Percentiles rank a stretch among this genome's conserved stretches.
phyloP scores from a whole-genome alignment of 1,140 invertebrate species.

The Diabrotica virgifera region DNA sequence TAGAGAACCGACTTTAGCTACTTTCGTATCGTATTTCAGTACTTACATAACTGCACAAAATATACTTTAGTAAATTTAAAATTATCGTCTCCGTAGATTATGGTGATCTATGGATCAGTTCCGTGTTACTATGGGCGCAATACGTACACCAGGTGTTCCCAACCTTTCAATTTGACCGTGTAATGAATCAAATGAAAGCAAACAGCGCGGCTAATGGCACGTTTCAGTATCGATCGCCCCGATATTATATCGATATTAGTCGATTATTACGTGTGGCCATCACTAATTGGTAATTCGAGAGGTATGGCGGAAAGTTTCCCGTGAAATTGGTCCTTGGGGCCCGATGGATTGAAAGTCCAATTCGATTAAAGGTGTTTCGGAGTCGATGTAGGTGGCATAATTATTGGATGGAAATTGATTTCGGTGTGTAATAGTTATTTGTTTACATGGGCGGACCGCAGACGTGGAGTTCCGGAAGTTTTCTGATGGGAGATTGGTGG shows the following conservation, averaged over 20 bases:
- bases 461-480: background rate
- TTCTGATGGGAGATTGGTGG: background rate
- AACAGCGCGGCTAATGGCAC: constrained; percentile 21
- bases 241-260: constrained; percentile 29
- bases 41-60: too few species aligned
- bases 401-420: constrained; percentile 23
- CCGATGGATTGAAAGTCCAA: constrained; percentile 6
- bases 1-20: too few species aligned
- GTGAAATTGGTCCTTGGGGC: constrained; percentile 13
- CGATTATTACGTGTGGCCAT: constrained; percentile 23
- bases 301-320: constrained; percentile 9
- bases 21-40: too few species aligned
- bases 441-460: constrained; percentile 15
- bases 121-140: too few species aligned
- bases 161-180: constrained; percentile 18
- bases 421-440: constrained; percentile 26
- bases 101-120: too few species aligned
- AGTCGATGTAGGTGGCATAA: constrained; percentile 25
- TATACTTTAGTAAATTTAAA: too few species aligned
- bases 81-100: too few species aligned
- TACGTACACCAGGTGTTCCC: background rate
- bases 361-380: constrained; percentile 1
- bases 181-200: constrained; percentile 16
- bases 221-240: constrained; percentile 22
- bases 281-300: constrained; percentile 26